Evolutionary conservation across 2,113 vertebrate genomes (phyloP).

Genomic region (Spermophilus dauricus): DNA sequence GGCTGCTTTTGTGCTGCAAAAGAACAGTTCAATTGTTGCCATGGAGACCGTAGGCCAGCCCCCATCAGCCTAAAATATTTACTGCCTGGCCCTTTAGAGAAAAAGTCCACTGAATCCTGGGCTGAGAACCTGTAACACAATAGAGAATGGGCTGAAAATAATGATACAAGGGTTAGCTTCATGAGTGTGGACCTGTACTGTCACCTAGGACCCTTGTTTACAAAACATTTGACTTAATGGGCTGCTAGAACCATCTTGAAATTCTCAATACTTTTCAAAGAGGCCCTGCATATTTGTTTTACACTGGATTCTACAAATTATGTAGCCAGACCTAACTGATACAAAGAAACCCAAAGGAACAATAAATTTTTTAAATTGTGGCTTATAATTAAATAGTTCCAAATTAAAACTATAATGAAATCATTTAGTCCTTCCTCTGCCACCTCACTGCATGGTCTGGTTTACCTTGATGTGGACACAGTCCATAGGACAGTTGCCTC

Average conservation of each 20-base stretch:
- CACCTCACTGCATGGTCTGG: neutral
- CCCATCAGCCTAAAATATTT: neutral
- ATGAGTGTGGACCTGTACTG: no score
- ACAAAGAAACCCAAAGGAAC: neutral
- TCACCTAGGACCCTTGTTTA: no score
- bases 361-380: neutral
- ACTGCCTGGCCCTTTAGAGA: neutral
- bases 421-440: neutral
- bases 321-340: neutral
- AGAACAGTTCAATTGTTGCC: neutral
- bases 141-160: constrained; percentile 28
- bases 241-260: neutral
- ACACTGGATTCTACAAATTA: neutral
- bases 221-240: neutral
- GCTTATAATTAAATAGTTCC: neutral
- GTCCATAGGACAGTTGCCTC: neutral
- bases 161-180: neutral
- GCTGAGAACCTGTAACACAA: neutral
- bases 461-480: neutral
- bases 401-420: neutral
- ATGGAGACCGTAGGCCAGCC: neutral
- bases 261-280: constrained; percentile 16
- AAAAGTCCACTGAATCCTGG: neutral
- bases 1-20: neutral
- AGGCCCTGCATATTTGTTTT: neutral